Evolutionary conservation across 2,888 invertebrate genomes (phyloP).

Genomic region (Ctena decussata): DNA sequence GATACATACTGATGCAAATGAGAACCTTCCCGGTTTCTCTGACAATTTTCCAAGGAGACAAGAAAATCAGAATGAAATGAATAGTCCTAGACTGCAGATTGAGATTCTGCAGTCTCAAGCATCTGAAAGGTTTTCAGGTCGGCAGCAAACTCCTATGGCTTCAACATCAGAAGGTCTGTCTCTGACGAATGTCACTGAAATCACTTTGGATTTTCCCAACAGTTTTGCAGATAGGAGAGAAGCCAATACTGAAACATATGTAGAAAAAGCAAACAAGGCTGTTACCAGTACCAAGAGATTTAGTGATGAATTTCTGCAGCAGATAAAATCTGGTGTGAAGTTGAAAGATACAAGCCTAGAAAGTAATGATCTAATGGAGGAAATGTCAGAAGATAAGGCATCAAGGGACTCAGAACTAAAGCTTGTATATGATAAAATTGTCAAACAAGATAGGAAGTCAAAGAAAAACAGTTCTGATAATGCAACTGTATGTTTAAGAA

Average conservation of each 20-base stretch:
- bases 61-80: neutral
- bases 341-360: neutral
- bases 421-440: neutral
- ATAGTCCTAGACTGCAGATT: neutral
- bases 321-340: neutral
- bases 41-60: neutral
- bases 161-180: constrained; percentile 40
- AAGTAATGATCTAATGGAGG: neutral
- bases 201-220: constrained; percentile 45
- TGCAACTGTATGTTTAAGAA: neutral
- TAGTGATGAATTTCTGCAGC: neutral
- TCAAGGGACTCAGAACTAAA: neutral
- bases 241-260: neutral
- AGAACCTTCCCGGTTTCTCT: constrained; percentile 54
- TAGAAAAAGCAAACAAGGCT: neutral
- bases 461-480: neutral
- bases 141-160: neutral
- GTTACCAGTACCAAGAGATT: neutral
- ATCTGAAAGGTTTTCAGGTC: neutral
- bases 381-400: neutral
- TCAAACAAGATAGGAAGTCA: neutral
- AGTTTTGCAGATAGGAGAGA: constrained; percentile 49
- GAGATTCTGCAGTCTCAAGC: neutral
- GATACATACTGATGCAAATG: constrained; percentile 47
- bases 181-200: constrained; percentile 58